Evolutionary conservation across 2,797 vertebrate genomes (phyloP).

Genomic region (Cottoperca gobio): DNA sequence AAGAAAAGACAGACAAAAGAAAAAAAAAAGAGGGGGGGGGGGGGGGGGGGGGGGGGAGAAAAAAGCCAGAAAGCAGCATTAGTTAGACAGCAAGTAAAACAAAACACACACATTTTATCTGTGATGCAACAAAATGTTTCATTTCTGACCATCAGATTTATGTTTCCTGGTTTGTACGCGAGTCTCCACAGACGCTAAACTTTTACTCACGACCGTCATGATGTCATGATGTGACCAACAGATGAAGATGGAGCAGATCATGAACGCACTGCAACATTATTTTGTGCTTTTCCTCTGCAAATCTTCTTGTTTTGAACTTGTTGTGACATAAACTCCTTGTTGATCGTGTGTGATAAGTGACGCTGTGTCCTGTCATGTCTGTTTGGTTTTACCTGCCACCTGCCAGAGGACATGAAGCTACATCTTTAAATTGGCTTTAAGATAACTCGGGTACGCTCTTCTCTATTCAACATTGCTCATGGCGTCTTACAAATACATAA

Average conservation of each 20-base stretch:
- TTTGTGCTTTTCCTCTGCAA: too few species aligned
- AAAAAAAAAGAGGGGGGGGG: not conserved
- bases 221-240: not conserved
- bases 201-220: not conserved
- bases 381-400: not conserved
- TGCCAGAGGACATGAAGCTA: not conserved
- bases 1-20: slow-evolving; percentile 14
- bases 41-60: not conserved
- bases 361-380: not conserved
- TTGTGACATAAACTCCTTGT: not conserved
- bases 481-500: not conserved
- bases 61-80: slow-evolving; percentile 74
- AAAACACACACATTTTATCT: slow-evolving; percentile 60
- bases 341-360: not conserved
- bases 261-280: too few species aligned
- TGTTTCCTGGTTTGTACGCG: not conserved
- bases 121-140: slow-evolving; percentile 70
- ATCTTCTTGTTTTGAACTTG: not conserved
- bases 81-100: slow-evolving; percentile 47
- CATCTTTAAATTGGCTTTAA: not conserved
- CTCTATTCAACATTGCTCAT: not conserved
- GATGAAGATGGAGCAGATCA: too few species aligned
- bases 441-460: too few species aligned
- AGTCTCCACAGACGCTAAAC: not conserved
- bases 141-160: not conserved